Percentiles rank a stretch among this genome's conserved stretches.
phyloP scores from a whole-genome alignment of 37 sponge, comb jelly and placozoan species.

The Aphrocallistes beatrix region DNA sequence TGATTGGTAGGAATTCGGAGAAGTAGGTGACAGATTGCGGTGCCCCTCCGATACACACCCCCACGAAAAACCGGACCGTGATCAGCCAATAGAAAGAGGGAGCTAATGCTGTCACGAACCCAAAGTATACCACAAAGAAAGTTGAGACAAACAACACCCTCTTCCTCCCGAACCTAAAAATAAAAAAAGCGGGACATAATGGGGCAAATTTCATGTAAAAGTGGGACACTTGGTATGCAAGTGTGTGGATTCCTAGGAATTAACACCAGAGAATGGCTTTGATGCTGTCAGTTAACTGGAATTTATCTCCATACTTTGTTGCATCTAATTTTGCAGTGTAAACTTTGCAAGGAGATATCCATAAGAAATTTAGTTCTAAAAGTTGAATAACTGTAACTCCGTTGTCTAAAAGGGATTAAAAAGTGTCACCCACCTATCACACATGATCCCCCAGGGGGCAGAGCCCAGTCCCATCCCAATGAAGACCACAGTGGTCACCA shows the following conservation, averaged over 20 bases:
- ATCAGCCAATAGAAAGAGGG: neutral
- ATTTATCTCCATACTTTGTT: no score
- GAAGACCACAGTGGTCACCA: constrained; percentile 29
- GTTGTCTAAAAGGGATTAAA: no score
- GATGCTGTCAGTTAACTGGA: no score
- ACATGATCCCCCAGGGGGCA: neutral
- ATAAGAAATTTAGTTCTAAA: no score
- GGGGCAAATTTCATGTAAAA: no score
- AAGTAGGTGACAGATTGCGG: constrained; percentile 24
- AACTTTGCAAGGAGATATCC: no score
- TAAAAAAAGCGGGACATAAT: neutral
- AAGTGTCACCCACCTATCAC: constrained; percentile 14
- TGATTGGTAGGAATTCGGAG: constrained; percentile 22
- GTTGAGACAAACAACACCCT: neutral
- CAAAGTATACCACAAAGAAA: neutral
- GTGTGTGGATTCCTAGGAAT: no score
- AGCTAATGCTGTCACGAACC: neutral
- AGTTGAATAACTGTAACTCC: no score
- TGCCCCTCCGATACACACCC: neutral
- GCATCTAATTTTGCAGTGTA: no score
- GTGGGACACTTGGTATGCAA: no score
- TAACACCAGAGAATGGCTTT: no score
- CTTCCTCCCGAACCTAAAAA: neutral
- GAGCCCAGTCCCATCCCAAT: constrained; percentile 22
- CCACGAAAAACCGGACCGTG: neutral